A percentile compares a stretch with the other conserved stretches of the same genome.
phyloP scores from a whole-genome alignment of 2,888 invertebrate genomes.

The Ophion obscuratus region DNA sequence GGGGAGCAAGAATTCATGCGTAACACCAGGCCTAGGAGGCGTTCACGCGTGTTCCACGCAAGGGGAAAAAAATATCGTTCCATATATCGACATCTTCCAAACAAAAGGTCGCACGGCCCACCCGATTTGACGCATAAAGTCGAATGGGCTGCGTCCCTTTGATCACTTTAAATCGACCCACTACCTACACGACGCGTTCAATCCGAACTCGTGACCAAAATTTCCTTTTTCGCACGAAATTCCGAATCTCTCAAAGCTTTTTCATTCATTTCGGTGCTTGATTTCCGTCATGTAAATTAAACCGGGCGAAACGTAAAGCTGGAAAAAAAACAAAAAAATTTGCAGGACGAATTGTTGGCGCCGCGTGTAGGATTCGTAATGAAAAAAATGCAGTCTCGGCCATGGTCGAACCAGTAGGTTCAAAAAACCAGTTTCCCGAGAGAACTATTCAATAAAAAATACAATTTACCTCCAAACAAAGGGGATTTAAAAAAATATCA shows the following conservation, averaged over 20 bases:
- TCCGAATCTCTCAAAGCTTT: background rate
- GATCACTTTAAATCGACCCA: constrained; percentile 1
- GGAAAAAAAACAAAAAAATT: no score
- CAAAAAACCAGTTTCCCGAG: no score
- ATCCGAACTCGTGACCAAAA: background rate
- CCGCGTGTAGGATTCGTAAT: no score
- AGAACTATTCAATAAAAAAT: no score
- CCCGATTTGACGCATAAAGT: constrained; percentile 12
- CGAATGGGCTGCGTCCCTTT: constrained; percentile 5
- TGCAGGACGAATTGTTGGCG: no score
- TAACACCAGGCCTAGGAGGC: constrained; percentile 25
- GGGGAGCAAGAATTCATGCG: constrained; percentile 40
- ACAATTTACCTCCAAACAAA: no score
- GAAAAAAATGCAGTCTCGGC: no score
- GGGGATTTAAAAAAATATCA: no score
- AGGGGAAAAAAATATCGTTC: constrained; percentile 28
- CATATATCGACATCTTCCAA: constrained; percentile 8
- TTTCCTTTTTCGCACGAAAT: background rate
- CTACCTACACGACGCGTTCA: background rate
- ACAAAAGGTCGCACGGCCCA: constrained; percentile 22
- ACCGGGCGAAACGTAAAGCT: no score
- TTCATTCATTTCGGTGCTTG: background rate
- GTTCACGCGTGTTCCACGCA: constrained; percentile 34
- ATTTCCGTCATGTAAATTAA: no score
- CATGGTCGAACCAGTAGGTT: no score